Evolutionary conservation across 1,140 invertebrate genomes (phyloP).

Genomic region (Eupristina koningsbergeri): DNA sequence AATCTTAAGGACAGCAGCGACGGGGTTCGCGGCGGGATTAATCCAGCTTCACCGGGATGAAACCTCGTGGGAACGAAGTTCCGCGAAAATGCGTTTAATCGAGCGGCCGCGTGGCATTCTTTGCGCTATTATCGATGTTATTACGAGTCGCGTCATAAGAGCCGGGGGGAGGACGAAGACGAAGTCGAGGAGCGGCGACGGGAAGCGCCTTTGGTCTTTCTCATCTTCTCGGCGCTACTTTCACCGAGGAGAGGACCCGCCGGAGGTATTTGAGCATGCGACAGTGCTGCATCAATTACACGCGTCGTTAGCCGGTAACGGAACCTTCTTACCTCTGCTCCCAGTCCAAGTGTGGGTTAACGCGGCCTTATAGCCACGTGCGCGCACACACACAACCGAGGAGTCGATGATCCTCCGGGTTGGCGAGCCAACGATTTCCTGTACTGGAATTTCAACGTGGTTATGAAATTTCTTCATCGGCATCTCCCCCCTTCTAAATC

Average conservation of each 20-base stretch:
- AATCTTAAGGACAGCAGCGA: background rate
- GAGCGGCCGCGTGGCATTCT: background rate
- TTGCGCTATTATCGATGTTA: slow-evolving; percentile 36
- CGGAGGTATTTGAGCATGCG: slow-evolving; percentile 17
- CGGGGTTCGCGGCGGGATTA: background rate
- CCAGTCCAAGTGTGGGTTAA: background rate
- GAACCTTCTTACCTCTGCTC: slow-evolving; percentile 8
- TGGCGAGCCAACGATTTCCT: slow-evolving; percentile 31
- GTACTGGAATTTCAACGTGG: slow-evolving; percentile 43
- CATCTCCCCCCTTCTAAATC: background rate
- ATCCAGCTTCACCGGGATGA: too few species aligned
- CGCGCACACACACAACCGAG: background rate
- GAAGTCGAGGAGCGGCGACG: background rate
- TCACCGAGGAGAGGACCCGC: slow-evolving; percentile 6
- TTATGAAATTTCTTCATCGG: slow-evolving; percentile 30
- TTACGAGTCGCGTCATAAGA: slow-evolving; percentile 9
- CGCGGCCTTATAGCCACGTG: slow-evolving; percentile 16
- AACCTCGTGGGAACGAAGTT: slow-evolving; percentile 38
- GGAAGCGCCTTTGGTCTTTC: background rate
- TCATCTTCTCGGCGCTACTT: slow-evolving; percentile 6
- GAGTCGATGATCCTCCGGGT: slow-evolving; percentile 47
- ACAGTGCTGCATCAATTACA: slow-evolving; percentile 48
- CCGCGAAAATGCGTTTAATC: slow-evolving; percentile 32
- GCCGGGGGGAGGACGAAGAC: background rate
- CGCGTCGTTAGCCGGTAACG: slow-evolving; percentile 45